These are phyloP conservation scores for Argyrosomus regius DNA, from an alignment of 2,797 vertebrate species.

Conservation along the genomic window DNA sequence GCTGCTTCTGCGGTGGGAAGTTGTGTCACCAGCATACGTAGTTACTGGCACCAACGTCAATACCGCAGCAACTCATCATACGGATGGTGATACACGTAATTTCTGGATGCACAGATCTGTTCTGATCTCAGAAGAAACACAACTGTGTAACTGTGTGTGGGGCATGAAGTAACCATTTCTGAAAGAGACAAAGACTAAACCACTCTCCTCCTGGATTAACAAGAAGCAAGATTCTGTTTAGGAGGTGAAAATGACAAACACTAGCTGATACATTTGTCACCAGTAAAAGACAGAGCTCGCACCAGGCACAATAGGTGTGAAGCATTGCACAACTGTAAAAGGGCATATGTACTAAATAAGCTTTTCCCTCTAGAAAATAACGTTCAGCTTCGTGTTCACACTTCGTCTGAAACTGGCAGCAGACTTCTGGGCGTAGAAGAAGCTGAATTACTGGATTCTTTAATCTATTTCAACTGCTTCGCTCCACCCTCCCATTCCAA, in stretches of 20 bases:
- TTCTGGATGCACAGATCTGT: too few relatives aligned
- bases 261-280: background rate
- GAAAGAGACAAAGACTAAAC: too few relatives aligned
- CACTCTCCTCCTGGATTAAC: background rate
- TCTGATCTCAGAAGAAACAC: too few relatives aligned
- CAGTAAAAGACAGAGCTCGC: background rate
- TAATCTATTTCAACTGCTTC: background rate
- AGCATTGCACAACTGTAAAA: background rate
- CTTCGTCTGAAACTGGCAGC: background rate
- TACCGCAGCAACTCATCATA: too few relatives aligned
- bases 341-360: background rate
- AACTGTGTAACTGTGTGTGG: too few relatives aligned
- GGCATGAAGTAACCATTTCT: too few relatives aligned
- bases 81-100: too few relatives aligned
- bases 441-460: background rate
- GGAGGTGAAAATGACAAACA: background rate
- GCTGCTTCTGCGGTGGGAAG: too few relatives aligned
- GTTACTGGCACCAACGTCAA: too few relatives aligned
- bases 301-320: background rate
- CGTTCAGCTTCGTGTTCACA: background rate
- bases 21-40: too few relatives aligned
- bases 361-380: background rate
- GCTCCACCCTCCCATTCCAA: too few relatives aligned
- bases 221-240: background rate
- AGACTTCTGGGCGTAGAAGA: background rate